phyloP scores from a whole-genome alignment of 2,113 vertebrate species.

The Triplophysa rosa region DNA sequence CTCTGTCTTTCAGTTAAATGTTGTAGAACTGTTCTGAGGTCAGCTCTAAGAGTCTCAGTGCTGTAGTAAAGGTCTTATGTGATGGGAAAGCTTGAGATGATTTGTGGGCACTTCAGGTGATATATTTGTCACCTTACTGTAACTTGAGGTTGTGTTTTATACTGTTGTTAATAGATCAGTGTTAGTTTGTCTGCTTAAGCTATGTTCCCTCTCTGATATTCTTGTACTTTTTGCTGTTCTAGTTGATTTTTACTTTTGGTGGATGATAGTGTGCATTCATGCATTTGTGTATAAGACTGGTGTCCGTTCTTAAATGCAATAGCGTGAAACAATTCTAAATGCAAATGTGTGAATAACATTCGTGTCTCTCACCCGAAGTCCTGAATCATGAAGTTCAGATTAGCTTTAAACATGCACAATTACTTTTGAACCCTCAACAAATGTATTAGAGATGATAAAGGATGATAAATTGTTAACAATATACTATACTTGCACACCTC shows the following conservation, averaged over 20 bases:
- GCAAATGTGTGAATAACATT: slow-evolving; percentile 11
- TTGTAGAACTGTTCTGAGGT: slow-evolving; percentile 3
- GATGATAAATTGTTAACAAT: no score
- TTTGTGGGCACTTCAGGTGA: not conserved
- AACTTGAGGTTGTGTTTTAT: not conserved
- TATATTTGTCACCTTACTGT: not conserved
- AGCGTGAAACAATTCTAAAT: not conserved
- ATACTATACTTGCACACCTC: no score
- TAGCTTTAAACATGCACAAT: no score
- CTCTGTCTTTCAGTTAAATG: not conserved
- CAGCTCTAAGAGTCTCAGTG: not conserved
- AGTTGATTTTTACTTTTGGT: slow-evolving; percentile 21
- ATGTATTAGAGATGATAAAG: no score
- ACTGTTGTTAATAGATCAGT: not conserved
- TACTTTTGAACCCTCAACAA: no score
- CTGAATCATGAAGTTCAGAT: not conserved
- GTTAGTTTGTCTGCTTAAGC: not conserved
- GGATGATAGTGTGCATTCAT: not conserved
- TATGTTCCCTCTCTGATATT: not conserved
- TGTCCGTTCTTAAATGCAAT: not conserved
- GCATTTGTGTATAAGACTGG: not conserved
- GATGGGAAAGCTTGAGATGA: not conserved
- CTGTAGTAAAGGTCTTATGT: not conserved
- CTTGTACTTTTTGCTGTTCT: not conserved
- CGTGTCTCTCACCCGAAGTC: not conserved